Percentiles rank a stretch among this genome's conserved stretches.
Conservation (phyloP, 2,113 vertebrate genomes). For the Egretta garzetta region DNA sequence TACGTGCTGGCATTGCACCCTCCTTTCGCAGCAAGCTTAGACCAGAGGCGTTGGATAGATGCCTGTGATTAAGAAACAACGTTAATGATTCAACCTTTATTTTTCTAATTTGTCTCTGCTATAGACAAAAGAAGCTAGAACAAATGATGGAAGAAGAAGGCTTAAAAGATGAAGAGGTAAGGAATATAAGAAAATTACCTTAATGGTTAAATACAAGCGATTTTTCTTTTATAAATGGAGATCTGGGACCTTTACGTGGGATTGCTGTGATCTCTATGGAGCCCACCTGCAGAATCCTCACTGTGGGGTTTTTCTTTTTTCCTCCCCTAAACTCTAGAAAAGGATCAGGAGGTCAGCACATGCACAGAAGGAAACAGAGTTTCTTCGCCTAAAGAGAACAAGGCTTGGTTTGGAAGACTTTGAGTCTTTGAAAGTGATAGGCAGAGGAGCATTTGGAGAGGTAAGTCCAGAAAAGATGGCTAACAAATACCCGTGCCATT, state of each 20-base stretch:
- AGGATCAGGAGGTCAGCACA: constrained; percentile 82
- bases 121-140: constrained; percentile 95
- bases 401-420: constrained; percentile 86
- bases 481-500: too few species aligned
- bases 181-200: not conserved
- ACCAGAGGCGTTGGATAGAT: not conserved
- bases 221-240: not conserved
- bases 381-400: constrained; percentile 85
- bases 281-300: not conserved
- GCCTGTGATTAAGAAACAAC: not conserved
- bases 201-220: not conserved
- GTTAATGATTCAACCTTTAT: not conserved
- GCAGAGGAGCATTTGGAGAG: constrained; percentile 88
- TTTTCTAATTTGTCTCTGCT: not conserved
- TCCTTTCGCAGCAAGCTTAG: not conserved
- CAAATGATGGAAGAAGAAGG: constrained; percentile 99
- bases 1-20: not conserved
- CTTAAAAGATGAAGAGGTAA: constrained; percentile 95
- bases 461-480: constrained; percentile 47
- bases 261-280: too few species aligned
- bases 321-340: constrained; percentile 69
- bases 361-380: constrained; percentile 84
- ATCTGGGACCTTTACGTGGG: not conserved
- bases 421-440: constrained; percentile 87
- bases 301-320: not conserved